Conservation (phyloP, 1,140 invertebrate genomes). For the Drosophila bocqueti region DNA sequence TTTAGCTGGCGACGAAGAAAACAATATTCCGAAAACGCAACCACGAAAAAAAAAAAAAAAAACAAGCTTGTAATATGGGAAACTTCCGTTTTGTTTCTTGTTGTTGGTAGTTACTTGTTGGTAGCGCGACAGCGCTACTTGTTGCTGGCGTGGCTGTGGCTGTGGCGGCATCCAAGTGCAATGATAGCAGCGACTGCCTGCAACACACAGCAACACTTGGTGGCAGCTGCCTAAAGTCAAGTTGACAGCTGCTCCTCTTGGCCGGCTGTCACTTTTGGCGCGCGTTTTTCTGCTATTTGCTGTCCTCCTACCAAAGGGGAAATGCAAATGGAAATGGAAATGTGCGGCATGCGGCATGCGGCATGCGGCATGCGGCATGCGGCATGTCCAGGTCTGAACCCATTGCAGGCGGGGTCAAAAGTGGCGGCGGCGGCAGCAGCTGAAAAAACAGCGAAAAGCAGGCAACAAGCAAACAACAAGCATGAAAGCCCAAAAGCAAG, state of each 20-base stretch:
- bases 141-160: conserved; percentile 37
- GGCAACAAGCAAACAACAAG: conserved; percentile 28
- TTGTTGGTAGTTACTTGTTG: background rate
- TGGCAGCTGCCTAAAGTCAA: conserved; percentile 58
- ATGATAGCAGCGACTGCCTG: conserved; percentile 47
- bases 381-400: conserved; percentile 44
- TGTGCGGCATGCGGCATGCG: conserved; percentile 34
- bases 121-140: conserved; percentile 21
- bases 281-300: conserved; percentile 14
- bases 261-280: conserved; percentile 60
- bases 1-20: background rate
- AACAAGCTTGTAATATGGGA: conserved; percentile 37
- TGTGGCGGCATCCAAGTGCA: conserved; percentile 22
- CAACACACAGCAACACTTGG: conserved; percentile 22
- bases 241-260: conserved; percentile 54
- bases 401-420: conserved; percentile 60
- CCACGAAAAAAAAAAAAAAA: background rate
- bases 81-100: conserved; percentile 46
- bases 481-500: conserved; percentile 9
- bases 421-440: background rate
- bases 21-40: conserved; percentile 21
- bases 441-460: conserved; percentile 20
- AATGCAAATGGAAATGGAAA: conserved; percentile 36
- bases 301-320: conserved; percentile 21
- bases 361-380: conserved; percentile 30